Evolutionary conservation across 2,888 invertebrate species (phyloP).

Genomic region (Rhingia campestris): DNA sequence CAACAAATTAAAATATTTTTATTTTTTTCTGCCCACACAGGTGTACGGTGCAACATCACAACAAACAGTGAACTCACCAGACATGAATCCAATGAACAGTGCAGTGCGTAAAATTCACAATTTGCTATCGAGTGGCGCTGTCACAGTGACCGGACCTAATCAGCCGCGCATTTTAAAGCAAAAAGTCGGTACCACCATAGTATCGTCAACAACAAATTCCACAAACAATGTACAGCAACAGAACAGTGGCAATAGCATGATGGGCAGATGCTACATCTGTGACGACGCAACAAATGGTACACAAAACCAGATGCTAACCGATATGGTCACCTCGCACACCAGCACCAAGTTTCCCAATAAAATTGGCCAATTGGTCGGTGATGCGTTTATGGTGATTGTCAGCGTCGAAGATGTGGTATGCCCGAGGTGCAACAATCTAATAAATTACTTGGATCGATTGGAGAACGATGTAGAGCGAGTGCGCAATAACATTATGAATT

Average conservation of each 20-base stretch:
- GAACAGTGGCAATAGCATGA: constrained; percentile 69
- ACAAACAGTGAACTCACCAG: constrained; percentile 64
- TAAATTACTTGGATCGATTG: constrained; percentile 83
- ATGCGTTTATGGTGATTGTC: constrained; percentile 83
- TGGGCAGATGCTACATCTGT: constrained; percentile 82
- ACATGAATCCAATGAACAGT: constrained; percentile 80
- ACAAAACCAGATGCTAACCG: constrained; percentile 80
- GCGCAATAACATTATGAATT: constrained; percentile 80
- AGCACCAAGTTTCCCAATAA: constrained; percentile 83
- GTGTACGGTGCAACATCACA: constrained; percentile 64
- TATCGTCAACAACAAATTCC: constrained; percentile 73
- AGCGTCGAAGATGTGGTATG: constrained; percentile 83
- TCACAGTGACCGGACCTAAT: constrained; percentile 82
- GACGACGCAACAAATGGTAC: constrained; percentile 80
- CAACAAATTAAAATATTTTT: not conserved
- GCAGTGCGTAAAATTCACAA: constrained; percentile 83
- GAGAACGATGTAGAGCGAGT: constrained; percentile 83
- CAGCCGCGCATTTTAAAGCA: constrained; percentile 82
- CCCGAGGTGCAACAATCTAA: constrained; percentile 82
- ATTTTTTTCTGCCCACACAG: constrained; percentile 24
- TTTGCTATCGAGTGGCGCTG: constrained; percentile 82
- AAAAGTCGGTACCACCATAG: constrained; percentile 77
- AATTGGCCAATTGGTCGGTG: constrained; percentile 83
- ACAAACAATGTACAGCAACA: constrained; percentile 75
- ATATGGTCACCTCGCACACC: constrained; percentile 82